Evolutionary conservation across 2,113 vertebrate genomes (phyloP).

Genomic region (Peromyscus maniculatus): DNA sequence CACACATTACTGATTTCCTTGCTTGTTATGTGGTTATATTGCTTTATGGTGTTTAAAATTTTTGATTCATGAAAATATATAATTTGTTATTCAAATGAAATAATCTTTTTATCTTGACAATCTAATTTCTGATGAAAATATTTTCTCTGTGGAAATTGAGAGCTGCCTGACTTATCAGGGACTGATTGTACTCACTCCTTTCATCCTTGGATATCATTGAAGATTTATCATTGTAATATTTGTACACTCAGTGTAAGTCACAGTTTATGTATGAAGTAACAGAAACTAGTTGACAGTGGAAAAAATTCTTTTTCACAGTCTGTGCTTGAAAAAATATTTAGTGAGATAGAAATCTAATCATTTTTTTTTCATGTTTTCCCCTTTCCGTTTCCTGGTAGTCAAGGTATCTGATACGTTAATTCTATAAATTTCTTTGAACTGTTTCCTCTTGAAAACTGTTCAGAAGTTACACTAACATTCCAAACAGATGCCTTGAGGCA

Average conservation of each 20-base stretch:
- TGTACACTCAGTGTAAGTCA: background rate
- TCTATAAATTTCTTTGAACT: background rate
- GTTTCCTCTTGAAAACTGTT: conserved; percentile 43
- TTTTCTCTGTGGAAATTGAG: background rate
- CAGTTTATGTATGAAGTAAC: background rate
- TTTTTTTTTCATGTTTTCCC: background rate
- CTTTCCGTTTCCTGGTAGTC: background rate
- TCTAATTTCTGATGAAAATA: background rate
- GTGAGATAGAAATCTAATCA: conserved; percentile 1
- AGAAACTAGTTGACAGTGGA: background rate
- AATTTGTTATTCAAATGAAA: background rate
- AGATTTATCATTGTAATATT: background rate
- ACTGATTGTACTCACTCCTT: background rate
- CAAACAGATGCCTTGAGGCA: background rate
- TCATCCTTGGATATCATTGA: background rate
- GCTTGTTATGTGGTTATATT: background rate
- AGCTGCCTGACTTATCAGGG: background rate
- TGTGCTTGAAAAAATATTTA: background rate
- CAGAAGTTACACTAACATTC: background rate
- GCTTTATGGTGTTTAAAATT: rapidly evolving
- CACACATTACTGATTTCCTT: background rate
- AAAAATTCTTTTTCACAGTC: background rate
- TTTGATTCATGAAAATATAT: background rate
- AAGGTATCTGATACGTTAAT: background rate
- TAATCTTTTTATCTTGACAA: background rate